Percentiles rank a stretch among this genome's conserved stretches.
phyloP scores from a whole-genome alignment of 2,888 invertebrate species.

The Erebia epiphron region DNA sequence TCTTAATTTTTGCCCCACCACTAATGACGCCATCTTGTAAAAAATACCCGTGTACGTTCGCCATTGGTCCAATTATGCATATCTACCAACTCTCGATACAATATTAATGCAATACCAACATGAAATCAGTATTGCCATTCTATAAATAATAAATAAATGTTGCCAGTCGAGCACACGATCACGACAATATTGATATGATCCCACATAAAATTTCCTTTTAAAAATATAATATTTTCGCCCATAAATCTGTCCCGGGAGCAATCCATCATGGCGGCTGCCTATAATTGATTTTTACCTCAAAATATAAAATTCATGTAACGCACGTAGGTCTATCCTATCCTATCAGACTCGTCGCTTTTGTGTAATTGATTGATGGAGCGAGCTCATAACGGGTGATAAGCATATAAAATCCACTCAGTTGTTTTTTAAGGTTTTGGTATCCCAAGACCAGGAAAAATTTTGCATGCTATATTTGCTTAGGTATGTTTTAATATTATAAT shows the following conservation, averaged over 20 bases:
- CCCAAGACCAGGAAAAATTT: no score
- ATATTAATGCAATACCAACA: no score
- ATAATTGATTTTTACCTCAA: constrained; percentile 25
- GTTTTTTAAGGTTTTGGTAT: background rate
- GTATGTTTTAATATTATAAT: no score
- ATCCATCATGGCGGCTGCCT: constrained; percentile 17
- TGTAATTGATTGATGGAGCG: constrained; percentile 24
- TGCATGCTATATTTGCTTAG: no score
- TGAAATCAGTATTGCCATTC: no score
- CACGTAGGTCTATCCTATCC: background rate
- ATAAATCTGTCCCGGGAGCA: constrained; percentile 19
- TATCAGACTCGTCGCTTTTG: background rate
- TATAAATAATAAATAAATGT: no score
- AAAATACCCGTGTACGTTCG: no score
- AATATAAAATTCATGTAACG: constrained; percentile 13
- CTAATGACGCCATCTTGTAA: no score
- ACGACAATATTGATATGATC: background rate
- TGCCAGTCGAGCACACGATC: no score
- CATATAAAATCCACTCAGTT: background rate
- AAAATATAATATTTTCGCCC: constrained; percentile 12
- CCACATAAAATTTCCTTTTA: constrained; percentile 6
- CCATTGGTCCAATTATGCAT: no score
- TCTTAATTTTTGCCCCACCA: no score
- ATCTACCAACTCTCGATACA: no score
- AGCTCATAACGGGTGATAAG: background rate